phyloP scores from a whole-genome alignment of 2,797 vertebrate genomes.

The Capromys pilorides region DNA sequence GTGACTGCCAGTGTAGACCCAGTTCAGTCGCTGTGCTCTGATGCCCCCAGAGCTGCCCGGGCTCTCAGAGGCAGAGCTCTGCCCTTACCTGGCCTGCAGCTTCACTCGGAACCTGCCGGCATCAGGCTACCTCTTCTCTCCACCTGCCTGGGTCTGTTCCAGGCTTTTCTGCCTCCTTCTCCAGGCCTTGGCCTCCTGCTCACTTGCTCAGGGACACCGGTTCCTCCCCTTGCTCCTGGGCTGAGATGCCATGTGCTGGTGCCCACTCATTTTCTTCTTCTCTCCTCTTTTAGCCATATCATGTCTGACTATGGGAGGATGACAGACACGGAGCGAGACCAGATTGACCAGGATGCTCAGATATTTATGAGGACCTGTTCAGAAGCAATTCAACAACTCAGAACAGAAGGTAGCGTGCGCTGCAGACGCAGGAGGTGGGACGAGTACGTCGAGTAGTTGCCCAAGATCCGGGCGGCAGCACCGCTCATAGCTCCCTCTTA shows the following conservation, averaged over 20 bases:
- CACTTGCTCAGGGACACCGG: not conserved
- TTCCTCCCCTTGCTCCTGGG: not conserved
- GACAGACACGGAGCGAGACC: conserved; percentile 96
- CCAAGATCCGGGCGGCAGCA: accelerated
- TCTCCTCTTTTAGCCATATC: conserved; percentile 88
- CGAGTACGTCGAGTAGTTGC: not conserved
- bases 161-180: not conserved
- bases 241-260: not conserved
- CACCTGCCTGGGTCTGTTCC: not conserved
- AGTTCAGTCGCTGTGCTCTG: accelerated
- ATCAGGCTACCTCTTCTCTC: not conserved
- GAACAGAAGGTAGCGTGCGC: conserved; percentile 91
- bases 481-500: not conserved
- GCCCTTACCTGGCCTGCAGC: not conserved
- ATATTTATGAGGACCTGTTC: conserved; percentile 97
- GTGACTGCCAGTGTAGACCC: not conserved
- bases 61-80: not conserved
- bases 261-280: not conserved
- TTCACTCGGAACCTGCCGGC: not conserved
- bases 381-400: conserved; percentile 95
- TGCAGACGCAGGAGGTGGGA: accelerated
- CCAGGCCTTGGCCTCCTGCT: not conserved
- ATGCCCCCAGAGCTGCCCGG: not conserved
- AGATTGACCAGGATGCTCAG: conserved; percentile 98
- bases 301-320: conserved; percentile 93